phyloP scores from a whole-genome alignment of 2,888 invertebrate species.

The Tipula confusa region DNA sequence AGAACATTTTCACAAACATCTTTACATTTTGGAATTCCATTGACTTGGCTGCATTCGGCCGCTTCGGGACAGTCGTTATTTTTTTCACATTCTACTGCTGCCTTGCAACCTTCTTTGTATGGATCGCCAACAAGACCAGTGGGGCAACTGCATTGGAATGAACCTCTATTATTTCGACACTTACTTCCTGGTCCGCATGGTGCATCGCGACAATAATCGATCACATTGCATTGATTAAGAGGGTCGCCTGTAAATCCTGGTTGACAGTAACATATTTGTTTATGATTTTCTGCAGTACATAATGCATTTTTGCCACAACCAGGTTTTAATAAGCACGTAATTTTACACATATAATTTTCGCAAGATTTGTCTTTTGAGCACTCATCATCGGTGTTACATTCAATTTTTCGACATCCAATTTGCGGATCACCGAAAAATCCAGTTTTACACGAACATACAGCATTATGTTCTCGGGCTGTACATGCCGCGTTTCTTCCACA shows the following conservation, averaged over 20 bases:
- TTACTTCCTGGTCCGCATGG: constrained; percentile 77
- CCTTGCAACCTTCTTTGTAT: constrained; percentile 74
- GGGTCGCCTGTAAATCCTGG: constrained; percentile 84
- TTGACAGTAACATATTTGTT: constrained; percentile 76
- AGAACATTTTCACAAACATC: constrained; percentile 72
- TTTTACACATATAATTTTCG: constrained; percentile 76
- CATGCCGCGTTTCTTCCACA: constrained; percentile 84
- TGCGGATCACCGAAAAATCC: constrained; percentile 80
- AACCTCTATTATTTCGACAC: constrained; percentile 75
- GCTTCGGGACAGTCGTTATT: constrained; percentile 76
- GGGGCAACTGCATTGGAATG: constrained; percentile 76
- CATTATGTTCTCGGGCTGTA: constrained; percentile 64
- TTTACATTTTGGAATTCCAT: constrained; percentile 73
- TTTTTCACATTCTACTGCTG: constrained; percentile 73
- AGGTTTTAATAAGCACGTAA: constrained; percentile 77
- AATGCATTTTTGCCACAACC: constrained; percentile 81
- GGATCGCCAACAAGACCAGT: constrained; percentile 78
- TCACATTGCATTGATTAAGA: constrained; percentile 61
- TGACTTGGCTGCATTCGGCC: constrained; percentile 69
- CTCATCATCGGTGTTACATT: constrained; percentile 66
- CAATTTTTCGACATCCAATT: constrained; percentile 73
- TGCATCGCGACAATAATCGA: constrained; percentile 72
- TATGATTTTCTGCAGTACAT: constrained; percentile 78
- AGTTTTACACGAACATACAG: constrained; percentile 70
- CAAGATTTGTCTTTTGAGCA: constrained; percentile 81